Conservation (phyloP, 2,113 vertebrate species). For the Amblyopsis rosae region DNA sequence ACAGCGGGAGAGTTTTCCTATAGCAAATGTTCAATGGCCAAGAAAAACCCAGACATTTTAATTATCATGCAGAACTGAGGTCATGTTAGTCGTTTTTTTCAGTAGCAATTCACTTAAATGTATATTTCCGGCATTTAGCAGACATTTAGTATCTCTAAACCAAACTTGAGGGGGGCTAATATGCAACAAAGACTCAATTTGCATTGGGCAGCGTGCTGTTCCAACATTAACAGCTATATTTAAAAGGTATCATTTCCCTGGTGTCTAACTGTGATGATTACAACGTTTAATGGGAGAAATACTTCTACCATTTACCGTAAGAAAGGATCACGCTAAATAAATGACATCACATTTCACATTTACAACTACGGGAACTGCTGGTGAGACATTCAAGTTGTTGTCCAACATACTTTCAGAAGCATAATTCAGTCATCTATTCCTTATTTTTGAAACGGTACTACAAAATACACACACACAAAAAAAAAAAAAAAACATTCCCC, state of each 20-base stretch:
- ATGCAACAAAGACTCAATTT: no score
- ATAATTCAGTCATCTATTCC: slow-evolving; percentile 44
- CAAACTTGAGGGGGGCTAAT: background rate
- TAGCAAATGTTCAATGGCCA: background rate
- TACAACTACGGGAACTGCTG: slow-evolving; percentile 16
- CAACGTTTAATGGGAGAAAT: background rate
- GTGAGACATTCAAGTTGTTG: slow-evolving; percentile 40
- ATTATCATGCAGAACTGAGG: background rate
- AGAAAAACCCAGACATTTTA: background rate
- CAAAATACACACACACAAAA: slow-evolving; percentile 22
- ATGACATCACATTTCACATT: background rate
- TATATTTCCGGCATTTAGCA: no score
- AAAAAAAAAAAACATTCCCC: no score
- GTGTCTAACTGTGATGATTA: background rate
- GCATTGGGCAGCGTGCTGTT: background rate
- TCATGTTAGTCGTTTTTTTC: slow-evolving; percentile 14
- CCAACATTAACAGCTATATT: background rate
- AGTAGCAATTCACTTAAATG: background rate
- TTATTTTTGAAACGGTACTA: slow-evolving; percentile 44
- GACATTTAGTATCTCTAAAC: background rate
- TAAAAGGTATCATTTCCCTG: background rate
- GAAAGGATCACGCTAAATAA: slow-evolving; percentile 11
- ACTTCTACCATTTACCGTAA: background rate
- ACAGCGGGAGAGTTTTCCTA: background rate
- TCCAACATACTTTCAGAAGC: slow-evolving; percentile 7